Base-by-base conservation (phyloP, 2,888 invertebrate species). In the Tuta absoluta region DNA sequence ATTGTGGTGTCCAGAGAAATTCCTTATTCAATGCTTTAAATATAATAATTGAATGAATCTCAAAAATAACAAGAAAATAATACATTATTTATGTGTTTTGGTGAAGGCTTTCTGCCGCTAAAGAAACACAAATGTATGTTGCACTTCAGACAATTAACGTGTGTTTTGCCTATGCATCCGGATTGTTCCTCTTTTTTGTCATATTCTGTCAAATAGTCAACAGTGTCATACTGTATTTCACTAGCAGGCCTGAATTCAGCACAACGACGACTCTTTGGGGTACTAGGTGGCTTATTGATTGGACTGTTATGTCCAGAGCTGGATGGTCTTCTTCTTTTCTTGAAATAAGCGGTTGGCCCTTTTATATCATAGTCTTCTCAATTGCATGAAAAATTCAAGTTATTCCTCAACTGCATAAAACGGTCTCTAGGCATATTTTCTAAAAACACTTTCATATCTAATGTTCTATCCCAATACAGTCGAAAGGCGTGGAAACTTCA, bases 371-470 rank as follows among this genome's bases (percentile, higher is more conserved):
- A 33, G 33, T n/a, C 33, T 33, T 33, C 33, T 45, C 45, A 45
- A 45, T 45, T 4, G 45, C 45, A 45, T 45, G 14, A 45, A 45
- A 45, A 8, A 45, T 45, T 12, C 12, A 58, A 28, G 23, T 58
- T 58, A 28, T 58, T 58, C 38, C 58, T 14, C 24, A 58, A 24
- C 24, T 58, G 58, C 11, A 28, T 11, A 24, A 58, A 51, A 19
- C 51, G 17, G 51, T 51, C 51, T 51, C 51, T 51, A 11, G 51
- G 19, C 17, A 51, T 51, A 21, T 51, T 51, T 11, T 51, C 51
- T 12, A 51, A 21, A 17, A 19, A 51, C 19, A 51, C 11, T 4
- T 51, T 17, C 19, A 51, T 51, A 51, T 51, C 17, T 51, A 19
- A 19, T 5, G 11, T 21, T 17, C 17, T 17, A 19, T 21, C 21